These are phyloP conservation scores for Synanthedon andrenaeformis DNA, from an alignment of 2,888 invertebrate genomes.

Conservation along the genomic window DNA sequence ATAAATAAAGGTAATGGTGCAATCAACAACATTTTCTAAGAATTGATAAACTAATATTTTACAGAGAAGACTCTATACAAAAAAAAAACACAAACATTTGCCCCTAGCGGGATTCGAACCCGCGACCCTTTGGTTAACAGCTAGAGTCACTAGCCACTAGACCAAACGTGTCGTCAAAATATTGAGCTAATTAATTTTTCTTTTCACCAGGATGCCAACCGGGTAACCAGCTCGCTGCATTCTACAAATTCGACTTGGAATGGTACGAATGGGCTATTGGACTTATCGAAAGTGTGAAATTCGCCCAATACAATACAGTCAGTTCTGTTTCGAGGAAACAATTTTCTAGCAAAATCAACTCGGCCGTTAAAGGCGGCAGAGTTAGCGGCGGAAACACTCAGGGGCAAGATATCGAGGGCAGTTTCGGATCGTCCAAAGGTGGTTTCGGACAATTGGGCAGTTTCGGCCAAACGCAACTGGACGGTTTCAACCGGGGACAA, in stretches of 20 bases:
- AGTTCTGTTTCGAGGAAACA: constrained; percentile 26
- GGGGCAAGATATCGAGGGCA: constrained; percentile 16
- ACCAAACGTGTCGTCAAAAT: no score
- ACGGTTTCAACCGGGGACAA: constrained; percentile 9
- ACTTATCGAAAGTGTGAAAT: constrained; percentile 45
- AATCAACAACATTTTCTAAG: no score
- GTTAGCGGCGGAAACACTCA: constrained; percentile 7
- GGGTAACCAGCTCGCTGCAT: constrained; percentile 68
- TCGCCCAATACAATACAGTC: constrained; percentile 34
- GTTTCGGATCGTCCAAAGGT: constrained; percentile 6
- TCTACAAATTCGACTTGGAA: constrained; percentile 72
- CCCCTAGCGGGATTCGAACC: no score
- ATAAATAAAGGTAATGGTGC: no score
- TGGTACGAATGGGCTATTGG: constrained; percentile 70
- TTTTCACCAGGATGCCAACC: constrained; percentile 68
- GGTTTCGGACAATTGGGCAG: constrained; percentile 15
- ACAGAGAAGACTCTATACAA: no score
- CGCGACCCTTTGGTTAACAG: no score
- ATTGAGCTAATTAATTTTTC: no score
- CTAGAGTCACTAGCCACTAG: no score
- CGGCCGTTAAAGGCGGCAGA: constrained; percentile 13
- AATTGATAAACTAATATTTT: no score
- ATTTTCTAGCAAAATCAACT: constrained; percentile 21
- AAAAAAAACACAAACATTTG: no score
- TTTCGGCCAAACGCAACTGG: constrained; percentile 16